Evolutionary conservation across 2,888 invertebrate species (phyloP).

Genomic region (Orthosia gothica): DNA sequence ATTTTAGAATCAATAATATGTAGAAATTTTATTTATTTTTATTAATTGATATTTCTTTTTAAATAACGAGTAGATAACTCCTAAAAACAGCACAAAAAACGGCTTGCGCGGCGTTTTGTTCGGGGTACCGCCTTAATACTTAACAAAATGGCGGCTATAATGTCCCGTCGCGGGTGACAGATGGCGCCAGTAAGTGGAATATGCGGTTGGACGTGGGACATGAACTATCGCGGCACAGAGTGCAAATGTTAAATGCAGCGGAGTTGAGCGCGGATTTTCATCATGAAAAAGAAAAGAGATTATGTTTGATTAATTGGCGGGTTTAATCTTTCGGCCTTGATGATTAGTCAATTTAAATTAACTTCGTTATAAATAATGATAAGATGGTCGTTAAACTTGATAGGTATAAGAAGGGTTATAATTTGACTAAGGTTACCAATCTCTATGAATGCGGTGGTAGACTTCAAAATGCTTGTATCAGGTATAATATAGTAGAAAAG

Average conservation of each 20-base stretch:
- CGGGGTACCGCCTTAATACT: constrained; percentile 30
- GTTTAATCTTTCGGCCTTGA: constrained; percentile 1
- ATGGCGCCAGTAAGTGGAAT: constrained; percentile 36
- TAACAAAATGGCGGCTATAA: constrained; percentile 40
- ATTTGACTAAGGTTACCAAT: too few relatives aligned
- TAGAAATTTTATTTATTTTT: too few relatives aligned
- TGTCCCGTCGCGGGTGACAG: constrained; percentile 40
- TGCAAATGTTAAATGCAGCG: constrained; percentile 45
- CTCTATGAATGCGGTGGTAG: neutral
- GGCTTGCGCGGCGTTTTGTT: too few relatives aligned
- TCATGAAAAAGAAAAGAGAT: constrained; percentile 27
- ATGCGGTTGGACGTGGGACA: constrained; percentile 25
- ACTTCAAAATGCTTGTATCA: too few relatives aligned
- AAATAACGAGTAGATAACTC: too few relatives aligned
- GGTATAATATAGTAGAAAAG: too few relatives aligned
- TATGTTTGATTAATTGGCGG: constrained; percentile 29
- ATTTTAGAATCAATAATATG: too few relatives aligned
- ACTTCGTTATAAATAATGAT: too few relatives aligned
- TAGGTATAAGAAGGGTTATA: too few relatives aligned
- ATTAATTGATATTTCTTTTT: too few relatives aligned
- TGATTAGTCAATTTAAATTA: neutral
- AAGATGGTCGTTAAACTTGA: too few relatives aligned
- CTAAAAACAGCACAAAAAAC: too few relatives aligned
- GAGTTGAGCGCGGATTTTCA: neutral
- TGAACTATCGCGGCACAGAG: constrained; percentile 39